These are phyloP conservation scores for Aplochiton taeniatus DNA, from an alignment of 2,797 vertebrate genomes.

Conservation along the genomic window DNA sequence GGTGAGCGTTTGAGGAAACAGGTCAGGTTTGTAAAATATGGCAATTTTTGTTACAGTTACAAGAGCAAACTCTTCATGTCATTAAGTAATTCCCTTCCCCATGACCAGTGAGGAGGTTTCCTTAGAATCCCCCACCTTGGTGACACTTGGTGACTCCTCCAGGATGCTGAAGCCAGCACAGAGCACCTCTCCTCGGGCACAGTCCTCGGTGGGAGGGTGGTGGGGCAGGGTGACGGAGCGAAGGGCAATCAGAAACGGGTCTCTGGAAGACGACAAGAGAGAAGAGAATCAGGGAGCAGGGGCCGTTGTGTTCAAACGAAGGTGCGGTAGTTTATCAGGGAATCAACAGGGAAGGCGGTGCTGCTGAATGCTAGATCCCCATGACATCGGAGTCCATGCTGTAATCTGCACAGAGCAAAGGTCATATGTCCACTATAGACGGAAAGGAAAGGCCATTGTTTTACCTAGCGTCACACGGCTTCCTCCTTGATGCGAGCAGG, in stretches of 20 bases:
- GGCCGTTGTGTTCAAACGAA: too few relatives aligned
- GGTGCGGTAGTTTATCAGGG: not conserved
- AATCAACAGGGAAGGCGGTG: conserved; percentile 3
- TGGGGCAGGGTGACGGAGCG: conserved; percentile 90
- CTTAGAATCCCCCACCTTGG: conserved; percentile 79
- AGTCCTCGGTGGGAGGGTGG: conserved; percentile 70
- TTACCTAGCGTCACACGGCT: conserved; percentile 87
- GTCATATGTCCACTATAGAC: too few relatives aligned
- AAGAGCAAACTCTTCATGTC: too few relatives aligned
- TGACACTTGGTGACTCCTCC: conserved; percentile 76
- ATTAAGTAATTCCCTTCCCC: too few relatives aligned
- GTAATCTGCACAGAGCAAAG: too few relatives aligned
- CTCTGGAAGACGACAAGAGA: conserved; percentile 70
- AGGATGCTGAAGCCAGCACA: conserved; percentile 93
- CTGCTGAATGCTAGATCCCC: not conserved
- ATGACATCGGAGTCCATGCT: not conserved
- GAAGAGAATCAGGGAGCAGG: not conserved
- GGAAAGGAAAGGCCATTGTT: not conserved
- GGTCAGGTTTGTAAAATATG: not conserved
- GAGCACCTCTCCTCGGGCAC: conserved; percentile 86
- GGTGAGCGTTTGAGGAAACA: too few relatives aligned
- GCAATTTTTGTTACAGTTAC: too few relatives aligned
- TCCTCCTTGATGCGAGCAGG: conserved; percentile 87
- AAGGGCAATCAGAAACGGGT: conserved; percentile 91
- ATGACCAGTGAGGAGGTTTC: too few relatives aligned